These are phyloP conservation scores for Aspidoscelis tigris DNA, from an alignment of 2,113 vertebrate genomes.

Conservation along the genomic window DNA sequence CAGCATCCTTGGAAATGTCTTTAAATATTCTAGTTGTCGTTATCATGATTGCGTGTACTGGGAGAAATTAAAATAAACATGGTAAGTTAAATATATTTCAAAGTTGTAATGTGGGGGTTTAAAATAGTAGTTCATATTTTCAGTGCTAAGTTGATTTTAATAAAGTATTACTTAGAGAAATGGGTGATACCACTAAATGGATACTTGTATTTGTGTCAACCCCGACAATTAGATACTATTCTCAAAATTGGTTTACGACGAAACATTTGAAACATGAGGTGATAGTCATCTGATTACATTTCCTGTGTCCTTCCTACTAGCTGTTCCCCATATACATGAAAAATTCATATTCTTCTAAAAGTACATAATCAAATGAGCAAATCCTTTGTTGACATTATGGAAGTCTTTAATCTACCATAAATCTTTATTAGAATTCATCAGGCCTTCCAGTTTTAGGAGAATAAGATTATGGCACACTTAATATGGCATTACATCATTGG, in stretches of 20 bases:
- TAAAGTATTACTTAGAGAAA: conserved; percentile 19
- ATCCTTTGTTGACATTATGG: conserved; percentile 98
- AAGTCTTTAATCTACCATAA: conserved; percentile 97
- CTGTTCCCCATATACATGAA: conserved; percentile 61
- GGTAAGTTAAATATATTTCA: no score
- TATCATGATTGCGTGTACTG: neutral
- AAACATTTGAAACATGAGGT: conserved; percentile 42
- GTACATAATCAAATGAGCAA: conserved; percentile 91
- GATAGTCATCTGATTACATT: conserved; percentile 48
- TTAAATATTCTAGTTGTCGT: neutral
- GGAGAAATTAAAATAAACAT: neutral
- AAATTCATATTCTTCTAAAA: no score
- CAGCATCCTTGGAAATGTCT: neutral
- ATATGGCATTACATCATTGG: conserved; percentile 99
- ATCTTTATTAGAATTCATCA: conserved; percentile 98
- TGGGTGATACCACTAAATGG: conserved; percentile 54
- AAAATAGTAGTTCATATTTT: neutral
- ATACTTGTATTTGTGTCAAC: conserved; percentile 43
- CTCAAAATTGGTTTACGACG: conserved; percentile 50
- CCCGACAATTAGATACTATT: conserved; percentile 50
- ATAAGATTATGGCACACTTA: conserved; percentile 98
- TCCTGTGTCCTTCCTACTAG: conserved; percentile 71
- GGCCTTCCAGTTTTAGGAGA: conserved; percentile 94
- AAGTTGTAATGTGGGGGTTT: neutral
- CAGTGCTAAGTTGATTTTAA: neutral